A percentile compares a stretch with the other conserved stretches of the same genome.
phyloP scores from a whole-genome alignment of 92 coral and sea anemone genomes.

The Epizoanthus ramosus region DNA sequence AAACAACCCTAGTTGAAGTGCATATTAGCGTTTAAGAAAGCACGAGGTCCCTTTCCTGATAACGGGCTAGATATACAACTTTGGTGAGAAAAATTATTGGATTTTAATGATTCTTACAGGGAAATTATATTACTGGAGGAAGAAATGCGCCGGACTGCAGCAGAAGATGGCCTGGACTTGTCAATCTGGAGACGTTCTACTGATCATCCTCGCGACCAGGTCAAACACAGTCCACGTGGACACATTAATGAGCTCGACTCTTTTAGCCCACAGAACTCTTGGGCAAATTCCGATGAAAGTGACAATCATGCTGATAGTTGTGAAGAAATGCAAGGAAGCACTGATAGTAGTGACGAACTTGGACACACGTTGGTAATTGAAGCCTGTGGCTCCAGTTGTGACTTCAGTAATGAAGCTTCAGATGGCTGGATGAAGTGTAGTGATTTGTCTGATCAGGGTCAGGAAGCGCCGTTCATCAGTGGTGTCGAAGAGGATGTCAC shows the following conservation, averaged over 20 bases:
- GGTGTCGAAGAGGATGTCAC: neutral
- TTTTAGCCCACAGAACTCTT: neutral
- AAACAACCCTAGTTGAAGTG: too few relatives aligned
- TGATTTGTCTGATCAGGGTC: too few relatives aligned
- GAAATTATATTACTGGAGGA: constrained; percentile 16
- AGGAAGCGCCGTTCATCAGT: neutral
- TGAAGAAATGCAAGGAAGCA: neutral
- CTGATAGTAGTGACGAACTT: neutral
- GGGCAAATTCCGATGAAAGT: neutral
- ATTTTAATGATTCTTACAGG: neutral
- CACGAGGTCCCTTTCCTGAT: too few relatives aligned
- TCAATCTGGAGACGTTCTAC: neutral
- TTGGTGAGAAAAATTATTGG: too few relatives aligned
- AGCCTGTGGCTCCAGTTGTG: neutral
- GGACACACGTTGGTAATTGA: neutral
- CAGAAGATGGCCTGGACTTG: constrained; percentile 8
- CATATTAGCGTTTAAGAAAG: too few relatives aligned
- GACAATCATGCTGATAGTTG: neutral
- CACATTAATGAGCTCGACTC: neutral
- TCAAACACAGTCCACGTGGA: neutral
- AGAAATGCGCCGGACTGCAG: constrained; percentile 11
- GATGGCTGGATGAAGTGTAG: neutral
- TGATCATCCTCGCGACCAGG: neutral
- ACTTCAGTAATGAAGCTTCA: neutral
- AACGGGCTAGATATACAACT: too few relatives aligned